These are phyloP conservation scores for Mimas tiliae DNA, from an alignment of 2,888 invertebrate species.

Conservation along the genomic window DNA sequence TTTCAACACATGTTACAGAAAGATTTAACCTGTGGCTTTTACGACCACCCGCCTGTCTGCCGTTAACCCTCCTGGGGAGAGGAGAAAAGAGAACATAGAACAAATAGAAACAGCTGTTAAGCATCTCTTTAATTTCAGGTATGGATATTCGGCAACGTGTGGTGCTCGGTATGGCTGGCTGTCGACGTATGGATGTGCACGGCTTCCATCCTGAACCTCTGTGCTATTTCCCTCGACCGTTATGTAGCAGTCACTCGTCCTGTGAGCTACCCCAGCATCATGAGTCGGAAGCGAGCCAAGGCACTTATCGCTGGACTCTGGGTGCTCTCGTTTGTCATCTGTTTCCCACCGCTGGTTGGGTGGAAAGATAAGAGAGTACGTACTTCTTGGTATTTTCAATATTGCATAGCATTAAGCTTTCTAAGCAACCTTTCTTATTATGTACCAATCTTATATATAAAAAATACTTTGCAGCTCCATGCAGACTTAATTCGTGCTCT, in stretches of 20 bases:
- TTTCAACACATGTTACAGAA: too few relatives aligned
- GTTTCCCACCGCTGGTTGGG: constrained; percentile 97
- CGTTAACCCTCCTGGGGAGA: too few relatives aligned
- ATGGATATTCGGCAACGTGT: constrained; percentile 98
- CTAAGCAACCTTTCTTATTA: not conserved
- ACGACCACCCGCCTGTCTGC: too few relatives aligned
- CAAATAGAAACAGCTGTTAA: not conserved
- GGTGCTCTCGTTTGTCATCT: constrained; percentile 98
- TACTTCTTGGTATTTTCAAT: constrained; percentile 1
- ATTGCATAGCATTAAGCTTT: not conserved
- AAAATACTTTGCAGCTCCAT: not conserved
- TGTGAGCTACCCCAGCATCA: constrained; percentile 96
- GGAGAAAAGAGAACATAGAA: too few relatives aligned
- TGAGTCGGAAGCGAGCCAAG: constrained; percentile 94
- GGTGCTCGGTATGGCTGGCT: constrained; percentile 98
- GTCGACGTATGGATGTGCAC: constrained; percentile 99
- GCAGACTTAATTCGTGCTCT: too few relatives aligned
- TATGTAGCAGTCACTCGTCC: constrained; percentile 99
- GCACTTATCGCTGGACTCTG: constrained; percentile 95
- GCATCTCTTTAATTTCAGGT: constrained; percentile 82
- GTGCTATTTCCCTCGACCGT: constrained; percentile 97
- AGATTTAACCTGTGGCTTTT: too few relatives aligned
- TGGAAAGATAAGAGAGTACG: constrained; percentile 89
- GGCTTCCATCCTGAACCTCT: constrained; percentile 97
- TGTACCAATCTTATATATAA: not conserved